Evolutionary conservation across 1,140 invertebrate genomes (phyloP), one percentile per base, ranked within the genome.

Genomic region (Cotesia chilonis): DNA sequence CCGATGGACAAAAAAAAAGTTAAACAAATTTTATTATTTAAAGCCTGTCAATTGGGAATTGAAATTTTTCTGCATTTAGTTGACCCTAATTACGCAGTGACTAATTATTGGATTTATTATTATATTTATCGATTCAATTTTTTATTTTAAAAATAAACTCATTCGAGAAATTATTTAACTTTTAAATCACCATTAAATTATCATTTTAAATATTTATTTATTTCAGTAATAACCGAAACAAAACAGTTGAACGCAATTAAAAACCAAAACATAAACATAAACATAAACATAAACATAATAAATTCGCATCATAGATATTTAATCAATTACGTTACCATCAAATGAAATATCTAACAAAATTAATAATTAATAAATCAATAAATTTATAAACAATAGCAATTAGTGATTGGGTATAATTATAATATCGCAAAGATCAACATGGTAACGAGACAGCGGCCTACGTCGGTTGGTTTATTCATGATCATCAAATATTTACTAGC

Each of bases 41-140:
- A 41, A 41, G 63, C 36, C 47, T 65, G 36, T 63, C 60, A 65
- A 65, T 65, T 41, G 38, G 38, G 47, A 47, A 65, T 65, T 65
- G 14, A 65, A 65, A 41, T 20, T 37, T 47, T 47, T 47, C 5
- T 5, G 41, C 41, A 47, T 47, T 47, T 47, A 47, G 41, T 47
- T 47, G 41, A 47, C 41, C 41, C 10, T 47, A 47, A 47, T 47
- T 47, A 47, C 41, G 41, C 6, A 10, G 5, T 2, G 0, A 47
- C 63, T 41, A 65, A 20, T 65, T 47, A 17, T 38, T 38, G 12
- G 52, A 52, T 6, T 47, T 67, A 12, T 28, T 35, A 9, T 51
- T 28, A 17, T 20, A 35, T n/a, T 36, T 61, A 12, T 61, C 35
- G 9, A 20, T 60, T 60, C 35, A 7, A 61, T 14, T 20, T 12